phyloP scores from a whole-genome alignment of 2,888 invertebrate species.

The Parapristionchus giblindavisi region DNA sequence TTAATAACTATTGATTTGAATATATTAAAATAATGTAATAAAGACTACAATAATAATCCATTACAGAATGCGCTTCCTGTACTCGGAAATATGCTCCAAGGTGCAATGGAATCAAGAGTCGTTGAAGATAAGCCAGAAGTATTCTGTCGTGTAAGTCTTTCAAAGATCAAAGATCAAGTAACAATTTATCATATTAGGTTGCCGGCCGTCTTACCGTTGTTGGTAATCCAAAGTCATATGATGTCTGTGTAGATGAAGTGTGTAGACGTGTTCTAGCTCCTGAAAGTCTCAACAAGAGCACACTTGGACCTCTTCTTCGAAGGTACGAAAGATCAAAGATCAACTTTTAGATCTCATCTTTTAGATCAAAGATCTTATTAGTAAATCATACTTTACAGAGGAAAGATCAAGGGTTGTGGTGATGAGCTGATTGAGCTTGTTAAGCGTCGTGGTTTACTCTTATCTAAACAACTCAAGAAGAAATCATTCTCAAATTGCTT shows the following conservation, averaged over 20 bases:
- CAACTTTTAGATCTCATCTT: not conserved
- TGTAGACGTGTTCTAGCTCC: not conserved
- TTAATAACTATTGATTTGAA: too few relatives aligned
- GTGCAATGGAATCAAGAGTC: too few relatives aligned
- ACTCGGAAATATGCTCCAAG: too few relatives aligned
- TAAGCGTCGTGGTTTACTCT: not conserved
- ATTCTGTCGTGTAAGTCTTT: too few relatives aligned
- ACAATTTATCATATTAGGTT: constrained; percentile 5
- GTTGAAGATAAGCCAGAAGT: too few relatives aligned
- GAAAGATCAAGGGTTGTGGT: constrained; percentile 23
- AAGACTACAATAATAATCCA: too few relatives aligned
- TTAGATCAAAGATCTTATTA: not conserved
- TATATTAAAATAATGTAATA: too few relatives aligned
- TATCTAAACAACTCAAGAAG: not conserved
- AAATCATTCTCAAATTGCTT: not conserved
- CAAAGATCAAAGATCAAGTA: too few relatives aligned
- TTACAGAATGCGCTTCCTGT: too few relatives aligned
- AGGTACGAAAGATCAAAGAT: not conserved
- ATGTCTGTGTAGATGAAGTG: constrained; percentile 11
- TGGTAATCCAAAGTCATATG: not conserved
- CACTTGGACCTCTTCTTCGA: constrained; percentile 27
- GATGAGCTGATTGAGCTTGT: constrained; percentile 2
- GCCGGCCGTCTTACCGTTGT: constrained; percentile 26
- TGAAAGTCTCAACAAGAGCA: constrained; percentile 29
- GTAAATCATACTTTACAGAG: constrained; percentile 4